Evolutionary conservation across 92 coral and sea anemone species (phyloP).

Genomic region (Porites evermanni): DNA sequence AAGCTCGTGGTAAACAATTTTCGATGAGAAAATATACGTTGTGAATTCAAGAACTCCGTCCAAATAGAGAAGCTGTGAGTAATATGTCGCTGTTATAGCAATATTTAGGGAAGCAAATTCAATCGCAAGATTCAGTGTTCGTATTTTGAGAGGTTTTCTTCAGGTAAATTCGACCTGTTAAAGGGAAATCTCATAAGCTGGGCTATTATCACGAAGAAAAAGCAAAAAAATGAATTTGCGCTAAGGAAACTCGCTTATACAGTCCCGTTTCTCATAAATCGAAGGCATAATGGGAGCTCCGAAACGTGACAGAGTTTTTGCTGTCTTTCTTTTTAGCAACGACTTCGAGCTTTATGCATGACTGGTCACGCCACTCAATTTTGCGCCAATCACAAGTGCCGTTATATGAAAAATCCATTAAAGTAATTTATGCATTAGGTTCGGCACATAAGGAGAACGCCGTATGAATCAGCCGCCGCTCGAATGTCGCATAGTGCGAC

Average conservation of each 20-base stretch:
- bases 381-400: too few relatives aligned
- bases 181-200: too few relatives aligned
- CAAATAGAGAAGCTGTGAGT: not conserved
- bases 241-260: not conserved
- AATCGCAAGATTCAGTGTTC: slow-evolving; percentile 9
- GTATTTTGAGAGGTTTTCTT: too few relatives aligned
- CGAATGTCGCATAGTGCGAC: slow-evolving; percentile 22
- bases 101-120: not conserved
- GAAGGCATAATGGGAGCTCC: not conserved
- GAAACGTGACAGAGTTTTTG: not conserved
- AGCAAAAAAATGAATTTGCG: not conserved
- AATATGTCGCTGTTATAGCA: not conserved
- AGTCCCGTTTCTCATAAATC: slow-evolving; percentile 5
- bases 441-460: too few relatives aligned
- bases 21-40: slow-evolving; percentile 5
- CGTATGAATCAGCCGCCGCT: not conserved
- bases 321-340: not conserved
- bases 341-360: not conserved
- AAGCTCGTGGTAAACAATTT: slow-evolving; percentile 13
- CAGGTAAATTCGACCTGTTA: too few relatives aligned
- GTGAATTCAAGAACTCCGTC: not conserved
- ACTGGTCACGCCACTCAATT: not conserved
- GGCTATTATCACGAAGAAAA: too few relatives aligned
- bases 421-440: too few relatives aligned
- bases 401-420: not conserved